Percentiles rank a stretch among this genome's conserved stretches.
Evolutionary conservation across 2,797 vertebrate genomes (phyloP).

Genomic region (Acipenser ruthenus): DNA sequence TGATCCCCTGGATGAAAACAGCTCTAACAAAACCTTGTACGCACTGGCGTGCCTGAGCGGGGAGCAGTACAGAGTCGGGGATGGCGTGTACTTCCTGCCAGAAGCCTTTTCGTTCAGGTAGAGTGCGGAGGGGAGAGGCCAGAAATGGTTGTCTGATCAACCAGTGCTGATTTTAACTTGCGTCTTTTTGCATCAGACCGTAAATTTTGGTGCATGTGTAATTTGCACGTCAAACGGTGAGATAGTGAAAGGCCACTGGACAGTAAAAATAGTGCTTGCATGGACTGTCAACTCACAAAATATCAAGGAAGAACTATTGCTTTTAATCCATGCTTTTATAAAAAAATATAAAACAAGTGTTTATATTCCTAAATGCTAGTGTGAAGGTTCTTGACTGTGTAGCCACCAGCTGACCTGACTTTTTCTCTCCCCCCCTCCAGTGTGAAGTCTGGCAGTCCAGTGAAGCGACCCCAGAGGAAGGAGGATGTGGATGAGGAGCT

Average conservation of each 20-base stretch:
- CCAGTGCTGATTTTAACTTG: not conserved
- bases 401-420: not conserved
- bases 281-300: no score
- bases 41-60: conserved; percentile 70
- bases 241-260: no score
- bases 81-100: conserved; percentile 74
- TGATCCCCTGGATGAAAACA: conserved; percentile 60
- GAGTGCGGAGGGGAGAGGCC: not conserved
- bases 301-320: not conserved
- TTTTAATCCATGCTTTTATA: not conserved
- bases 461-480: conserved; percentile 78
- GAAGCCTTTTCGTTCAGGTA: conserved; percentile 82
- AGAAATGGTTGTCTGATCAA: not conserved
- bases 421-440: conserved; percentile 36
- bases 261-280: no score
- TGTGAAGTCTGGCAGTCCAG: conserved; percentile 76
- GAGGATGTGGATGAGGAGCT: conserved; percentile 87
- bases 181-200: not conserved
- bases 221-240: no score
- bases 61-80: conserved; percentile 71
- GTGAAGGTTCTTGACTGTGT: not conserved
- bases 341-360: no score
- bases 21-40: conserved; percentile 66
- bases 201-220: not conserved
- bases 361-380: not conserved